Percentiles rank a stretch among this genome's conserved stretches.
Conservation (phyloP, 2,113 vertebrate species). For the Enhydra lutris region DNA sequence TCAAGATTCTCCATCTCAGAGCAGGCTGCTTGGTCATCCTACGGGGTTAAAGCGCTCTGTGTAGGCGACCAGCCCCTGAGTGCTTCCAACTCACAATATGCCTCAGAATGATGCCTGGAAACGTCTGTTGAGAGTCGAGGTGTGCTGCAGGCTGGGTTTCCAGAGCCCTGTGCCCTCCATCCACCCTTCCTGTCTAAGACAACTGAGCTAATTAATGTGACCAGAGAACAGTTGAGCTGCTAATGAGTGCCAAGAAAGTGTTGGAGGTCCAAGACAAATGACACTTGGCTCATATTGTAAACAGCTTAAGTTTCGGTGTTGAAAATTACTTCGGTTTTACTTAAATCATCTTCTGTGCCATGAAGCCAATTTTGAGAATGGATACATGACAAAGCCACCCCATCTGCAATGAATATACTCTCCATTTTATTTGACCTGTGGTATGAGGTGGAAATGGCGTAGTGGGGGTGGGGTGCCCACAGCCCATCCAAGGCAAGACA, state of each 20-base stretch:
- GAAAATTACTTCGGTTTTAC: conserved; percentile 82
- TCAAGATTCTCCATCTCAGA: background rate
- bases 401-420: conserved; percentile 71
- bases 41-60: background rate
- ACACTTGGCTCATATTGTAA: conserved; percentile 74
- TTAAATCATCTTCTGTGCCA: conserved; percentile 80
- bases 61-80: background rate
- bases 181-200: conserved; percentile 69
- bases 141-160: background rate
- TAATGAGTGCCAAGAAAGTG: conserved; percentile 77
- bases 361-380: conserved; percentile 76
- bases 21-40: background rate
- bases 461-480: conserved; percentile 42
- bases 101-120: background rate
- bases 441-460: conserved; percentile 13
- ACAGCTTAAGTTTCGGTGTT: conserved; percentile 82
- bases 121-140: background rate
- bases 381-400: conserved; percentile 70
- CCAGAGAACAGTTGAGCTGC: conserved; percentile 65
- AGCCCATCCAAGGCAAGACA: conserved; percentile 63
- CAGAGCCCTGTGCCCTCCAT: background rate
- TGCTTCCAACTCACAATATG: background rate
- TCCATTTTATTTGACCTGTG: conserved; percentile 76
- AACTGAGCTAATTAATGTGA: conserved; percentile 76
- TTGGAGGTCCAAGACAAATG: conserved; percentile 77